Percentiles rank a stretch among this genome's conserved stretches.
These are phyloP conservation scores for Camelus dromedarius DNA, from an alignment of 2,113 vertebrate genomes.

Conservation along the genomic window DNA sequence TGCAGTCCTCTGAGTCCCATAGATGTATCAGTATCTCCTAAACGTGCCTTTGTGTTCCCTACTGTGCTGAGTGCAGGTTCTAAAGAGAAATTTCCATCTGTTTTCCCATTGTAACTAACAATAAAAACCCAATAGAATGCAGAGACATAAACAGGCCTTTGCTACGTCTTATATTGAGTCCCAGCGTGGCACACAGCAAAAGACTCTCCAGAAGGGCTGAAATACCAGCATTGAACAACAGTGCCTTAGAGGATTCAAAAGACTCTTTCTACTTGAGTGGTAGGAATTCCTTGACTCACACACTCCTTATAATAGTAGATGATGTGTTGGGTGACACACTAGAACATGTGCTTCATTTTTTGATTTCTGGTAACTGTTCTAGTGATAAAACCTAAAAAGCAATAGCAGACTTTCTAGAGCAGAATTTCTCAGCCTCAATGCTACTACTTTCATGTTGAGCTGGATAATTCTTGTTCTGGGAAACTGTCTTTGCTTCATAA, in stretches of 20 bases:
- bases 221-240: not conserved
- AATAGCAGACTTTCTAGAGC: slow-evolving; percentile 4
- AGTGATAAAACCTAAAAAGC: slow-evolving; percentile 30
- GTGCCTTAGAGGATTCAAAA: not conserved
- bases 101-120: not conserved
- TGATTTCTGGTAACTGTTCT: not conserved
- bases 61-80: not conserved
- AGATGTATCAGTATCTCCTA: not conserved
- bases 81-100: not conserved
- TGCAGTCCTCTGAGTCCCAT: not conserved
- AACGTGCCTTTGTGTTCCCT: not conserved
- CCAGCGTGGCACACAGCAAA: not conserved
- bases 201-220: not conserved
- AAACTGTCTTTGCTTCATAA: not conserved
- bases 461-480: not conserved
- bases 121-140: slow-evolving; percentile 36
- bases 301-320: not conserved
- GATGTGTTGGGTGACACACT: not conserved
- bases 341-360: not conserved
- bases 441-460: not conserved
- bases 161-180: not conserved
- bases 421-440: not conserved
- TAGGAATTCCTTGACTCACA: not conserved
- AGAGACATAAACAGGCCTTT: not conserved
- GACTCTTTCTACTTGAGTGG: not conserved